phyloP scores from a whole-genome alignment of 2,888 invertebrate genomes.

The Drosophila formosana region DNA sequence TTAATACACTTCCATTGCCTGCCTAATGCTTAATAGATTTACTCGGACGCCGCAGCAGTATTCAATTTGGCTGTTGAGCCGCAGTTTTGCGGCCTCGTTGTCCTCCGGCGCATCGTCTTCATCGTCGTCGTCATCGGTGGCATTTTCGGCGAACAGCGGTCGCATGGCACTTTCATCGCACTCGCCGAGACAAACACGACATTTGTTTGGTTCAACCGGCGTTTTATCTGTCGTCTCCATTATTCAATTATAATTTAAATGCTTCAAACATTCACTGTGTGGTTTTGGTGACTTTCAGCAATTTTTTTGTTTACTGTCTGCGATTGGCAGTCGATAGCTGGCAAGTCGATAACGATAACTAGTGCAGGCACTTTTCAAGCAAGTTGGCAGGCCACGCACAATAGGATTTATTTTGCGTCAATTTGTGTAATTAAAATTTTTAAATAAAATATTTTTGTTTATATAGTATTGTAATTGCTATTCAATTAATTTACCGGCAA shows the following conservation, averaged over 20 bases:
- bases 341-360: slow-evolving; percentile 10
- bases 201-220: slow-evolving; percentile 7
- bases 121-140: slow-evolving; percentile 6
- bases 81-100: not conserved
- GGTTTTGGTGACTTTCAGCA: not conserved
- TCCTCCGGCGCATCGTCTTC: not conserved
- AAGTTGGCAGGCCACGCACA: not conserved
- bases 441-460: too few species aligned
- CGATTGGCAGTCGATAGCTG: slow-evolving; percentile 26
- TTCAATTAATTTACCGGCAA: too few species aligned
- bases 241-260: not conserved
- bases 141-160: slow-evolving; percentile 20
- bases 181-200: slow-evolving; percentile 46
- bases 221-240: slow-evolving; percentile 35
- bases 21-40: not conserved
- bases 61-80: slow-evolving; percentile 62
- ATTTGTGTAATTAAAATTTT: too few species aligned
- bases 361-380: not conserved
- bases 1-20: too few species aligned
- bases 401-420: too few species aligned
- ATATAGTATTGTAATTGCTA: too few species aligned
- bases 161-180: slow-evolving; percentile 24
- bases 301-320: slow-evolving; percentile 46
- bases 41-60: slow-evolving; percentile 78
- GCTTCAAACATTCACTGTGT: not conserved